Conservation (phyloP, 2,113 vertebrate genomes). For the Xiphorhynchus elegans region DNA sequence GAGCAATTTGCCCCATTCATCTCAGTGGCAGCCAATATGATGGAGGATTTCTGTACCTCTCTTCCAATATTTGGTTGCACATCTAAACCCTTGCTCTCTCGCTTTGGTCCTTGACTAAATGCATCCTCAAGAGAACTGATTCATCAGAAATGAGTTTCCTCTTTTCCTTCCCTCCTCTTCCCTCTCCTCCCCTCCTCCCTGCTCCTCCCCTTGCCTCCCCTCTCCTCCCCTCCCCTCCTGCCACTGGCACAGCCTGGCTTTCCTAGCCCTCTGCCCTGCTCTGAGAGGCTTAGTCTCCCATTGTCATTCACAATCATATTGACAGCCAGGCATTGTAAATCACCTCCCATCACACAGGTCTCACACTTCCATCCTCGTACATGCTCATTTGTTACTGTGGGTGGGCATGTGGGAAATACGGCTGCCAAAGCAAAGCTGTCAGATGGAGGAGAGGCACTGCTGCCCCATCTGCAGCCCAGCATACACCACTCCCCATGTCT, state of each 20-base stretch:
- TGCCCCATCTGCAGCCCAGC: not conserved
- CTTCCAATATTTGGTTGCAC: too few relatives aligned
- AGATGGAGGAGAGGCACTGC: not conserved
- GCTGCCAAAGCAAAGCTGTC: not conserved
- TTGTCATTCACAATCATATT: not conserved
- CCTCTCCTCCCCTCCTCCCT: not conserved
- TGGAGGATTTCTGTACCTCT: too few relatives aligned
- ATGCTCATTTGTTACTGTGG: not conserved
- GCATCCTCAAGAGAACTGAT: too few relatives aligned
- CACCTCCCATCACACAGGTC: not conserved
- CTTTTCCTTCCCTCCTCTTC: not conserved
- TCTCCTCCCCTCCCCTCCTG: not conserved
- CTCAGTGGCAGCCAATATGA: too few relatives aligned
- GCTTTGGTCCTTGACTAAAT: too few relatives aligned
- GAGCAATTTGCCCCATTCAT: too few relatives aligned
- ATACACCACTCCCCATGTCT: rapidly evolving
- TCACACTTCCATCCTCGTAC: not conserved
- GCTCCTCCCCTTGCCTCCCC: not conserved
- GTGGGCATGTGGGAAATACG: not conserved
- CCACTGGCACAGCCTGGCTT: not conserved
- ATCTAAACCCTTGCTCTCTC: too few relatives aligned
- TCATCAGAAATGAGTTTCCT: too few relatives aligned
- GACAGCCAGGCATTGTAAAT: not conserved
- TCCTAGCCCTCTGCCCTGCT: not conserved
- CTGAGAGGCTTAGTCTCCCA: not conserved